Percentiles rank a stretch among this genome's conserved stretches.
phyloP scores from a whole-genome alignment of 64 coral and sea anemone species.

The Acropora tenuis region DNA sequence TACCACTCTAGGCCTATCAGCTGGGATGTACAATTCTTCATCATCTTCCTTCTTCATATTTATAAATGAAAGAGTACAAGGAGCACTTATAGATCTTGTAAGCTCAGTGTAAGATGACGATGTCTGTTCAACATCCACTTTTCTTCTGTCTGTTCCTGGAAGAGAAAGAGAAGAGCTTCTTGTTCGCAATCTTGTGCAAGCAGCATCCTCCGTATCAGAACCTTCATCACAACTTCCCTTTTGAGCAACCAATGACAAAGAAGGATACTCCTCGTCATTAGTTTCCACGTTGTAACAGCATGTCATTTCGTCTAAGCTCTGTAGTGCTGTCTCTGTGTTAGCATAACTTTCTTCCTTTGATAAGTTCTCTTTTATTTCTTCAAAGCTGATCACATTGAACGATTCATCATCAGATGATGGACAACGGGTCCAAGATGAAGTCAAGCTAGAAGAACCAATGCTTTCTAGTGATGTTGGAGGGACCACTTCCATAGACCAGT shows the following conservation, averaged over 20 bases:
- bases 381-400: conserved; percentile 77
- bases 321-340: background rate
- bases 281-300: conserved; percentile 77
- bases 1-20: background rate
- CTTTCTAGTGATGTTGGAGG: conserved; percentile 12
- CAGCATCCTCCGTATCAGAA: background rate
- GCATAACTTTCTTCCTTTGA: conserved; percentile 32
- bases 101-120: background rate
- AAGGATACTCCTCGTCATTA: conserved; percentile 35
- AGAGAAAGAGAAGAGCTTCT: conserved; percentile 36
- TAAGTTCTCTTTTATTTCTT: conserved; percentile 65
- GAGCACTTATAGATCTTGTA: conserved; percentile 43
- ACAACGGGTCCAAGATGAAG: conserved; percentile 76
- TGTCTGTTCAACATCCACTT: background rate
- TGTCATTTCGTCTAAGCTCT: conserved; percentile 41
- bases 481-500: conserved; percentile 24
- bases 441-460: conserved; percentile 34
- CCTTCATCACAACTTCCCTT: background rate
- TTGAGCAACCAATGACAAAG: conserved; percentile 6
- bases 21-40: background rate
- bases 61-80: background rate
- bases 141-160: background rate
- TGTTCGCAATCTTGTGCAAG: background rate
- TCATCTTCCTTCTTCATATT: background rate
- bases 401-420: conserved; percentile 63